phyloP scores from a whole-genome alignment of 2,113 vertebrate genomes.

The Dicrurus megarhynchus region DNA sequence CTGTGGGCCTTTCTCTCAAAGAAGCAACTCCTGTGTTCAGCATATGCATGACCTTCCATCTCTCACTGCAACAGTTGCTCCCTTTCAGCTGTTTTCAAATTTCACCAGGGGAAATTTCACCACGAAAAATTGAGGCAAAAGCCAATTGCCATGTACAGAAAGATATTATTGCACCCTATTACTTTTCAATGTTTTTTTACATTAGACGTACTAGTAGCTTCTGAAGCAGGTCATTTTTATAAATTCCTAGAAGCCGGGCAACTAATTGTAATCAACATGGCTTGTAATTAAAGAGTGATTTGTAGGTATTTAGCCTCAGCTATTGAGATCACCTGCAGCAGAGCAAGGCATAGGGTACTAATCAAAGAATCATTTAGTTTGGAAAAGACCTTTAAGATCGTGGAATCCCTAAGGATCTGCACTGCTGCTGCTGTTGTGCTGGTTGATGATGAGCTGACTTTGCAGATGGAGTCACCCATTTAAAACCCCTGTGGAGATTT shows the following conservation, averaged over 20 bases:
- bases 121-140: rapidly evolving
- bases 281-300: not conserved
- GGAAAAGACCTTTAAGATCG: not conserved
- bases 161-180: not conserved
- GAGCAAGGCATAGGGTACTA: not conserved
- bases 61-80: rapidly evolving
- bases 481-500: not conserved
- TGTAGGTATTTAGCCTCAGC: not conserved
- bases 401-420: not conserved
- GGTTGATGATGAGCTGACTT: not conserved
- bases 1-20: not conserved
- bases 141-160: rapidly evolving
- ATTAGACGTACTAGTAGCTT: not conserved
- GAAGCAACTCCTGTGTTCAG: not conserved
- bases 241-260: not conserved
- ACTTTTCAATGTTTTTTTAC: not conserved
- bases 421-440: not conserved
- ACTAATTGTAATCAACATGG: not conserved
- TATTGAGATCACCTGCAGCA: not conserved
- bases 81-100: not conserved
- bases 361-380: not conserved
- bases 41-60: rapidly evolving
- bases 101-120: not conserved
- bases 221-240: not conserved
- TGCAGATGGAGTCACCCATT: rapidly evolving